Conservation (phyloP, 2,888 invertebrate genomes). For the Xanthia icteritia region DNA sequence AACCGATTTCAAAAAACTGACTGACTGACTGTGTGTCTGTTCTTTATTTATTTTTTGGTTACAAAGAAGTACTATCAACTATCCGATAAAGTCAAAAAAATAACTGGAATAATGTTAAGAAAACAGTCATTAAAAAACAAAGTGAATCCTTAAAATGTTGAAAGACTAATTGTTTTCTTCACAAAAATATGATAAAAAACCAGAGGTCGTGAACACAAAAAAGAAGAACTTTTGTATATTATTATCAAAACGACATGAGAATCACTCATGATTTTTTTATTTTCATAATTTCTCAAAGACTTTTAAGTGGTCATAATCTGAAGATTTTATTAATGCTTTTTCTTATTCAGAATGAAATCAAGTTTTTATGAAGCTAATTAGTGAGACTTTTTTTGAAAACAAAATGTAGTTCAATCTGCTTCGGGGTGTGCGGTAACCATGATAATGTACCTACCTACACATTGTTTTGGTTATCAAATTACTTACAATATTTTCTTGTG, state of each 20-base stretch:
- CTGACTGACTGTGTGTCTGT: no score
- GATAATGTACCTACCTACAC: neutral
- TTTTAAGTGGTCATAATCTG: slow-evolving; percentile 11
- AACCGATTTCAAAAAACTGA: neutral
- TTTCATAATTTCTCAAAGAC: slow-evolving; percentile 30
- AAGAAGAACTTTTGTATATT: slow-evolving; percentile 13
- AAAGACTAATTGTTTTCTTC: neutral
- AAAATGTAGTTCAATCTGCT: neutral
- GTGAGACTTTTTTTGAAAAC: neutral
- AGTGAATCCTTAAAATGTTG: neutral
- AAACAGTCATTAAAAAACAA: neutral
- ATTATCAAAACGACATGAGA: slow-evolving; percentile 19
- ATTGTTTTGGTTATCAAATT: neutral
- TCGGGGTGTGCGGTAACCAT: neutral
- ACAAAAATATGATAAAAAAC: slow-evolving; percentile 8
- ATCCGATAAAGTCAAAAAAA: neutral
- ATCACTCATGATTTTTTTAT: neutral
- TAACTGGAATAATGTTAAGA: neutral
- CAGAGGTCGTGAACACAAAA: slow-evolving; percentile 9
- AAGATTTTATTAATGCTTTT: slow-evolving; percentile 12
- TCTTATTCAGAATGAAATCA: slow-evolving; percentile 5
- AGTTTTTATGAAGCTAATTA: slow-evolving; percentile 8
- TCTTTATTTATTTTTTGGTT: neutral
- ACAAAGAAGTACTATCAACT: neutral
- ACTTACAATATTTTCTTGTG: neutral